These are phyloP conservation scores for Pyrrhosoma nymphula DNA, from an alignment of 2,888 invertebrate genomes.

Conservation along the genomic window DNA sequence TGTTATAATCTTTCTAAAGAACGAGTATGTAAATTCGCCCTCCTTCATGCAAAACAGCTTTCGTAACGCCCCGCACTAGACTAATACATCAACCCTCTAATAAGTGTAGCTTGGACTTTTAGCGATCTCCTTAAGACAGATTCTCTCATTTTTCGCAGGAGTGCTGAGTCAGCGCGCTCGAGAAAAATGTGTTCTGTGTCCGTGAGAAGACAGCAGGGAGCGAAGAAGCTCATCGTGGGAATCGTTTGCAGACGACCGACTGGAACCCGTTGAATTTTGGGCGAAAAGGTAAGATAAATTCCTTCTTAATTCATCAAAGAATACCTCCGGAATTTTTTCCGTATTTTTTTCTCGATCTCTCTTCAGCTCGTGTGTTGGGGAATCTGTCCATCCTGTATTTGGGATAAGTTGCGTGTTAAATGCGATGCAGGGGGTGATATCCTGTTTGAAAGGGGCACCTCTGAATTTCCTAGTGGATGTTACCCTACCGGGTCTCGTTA, in stretches of 20 bases:
- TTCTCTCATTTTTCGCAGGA: not conserved
- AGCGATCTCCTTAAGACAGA: not conserved
- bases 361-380: not conserved
- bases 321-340: not conserved
- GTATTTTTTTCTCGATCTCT: not conserved
- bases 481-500: too few species aligned
- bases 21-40: not conserved
- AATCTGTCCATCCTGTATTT: too few species aligned
- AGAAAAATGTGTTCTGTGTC: not conserved
- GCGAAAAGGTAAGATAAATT: slow-evolving; percentile 15
- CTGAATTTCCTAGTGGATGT: too few species aligned
- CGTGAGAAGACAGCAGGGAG: slow-evolving; percentile 30
- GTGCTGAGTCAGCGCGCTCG: not conserved
- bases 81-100: too few species aligned
- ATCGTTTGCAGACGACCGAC: not conserved
- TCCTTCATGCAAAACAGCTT: not conserved
- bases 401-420: too few species aligned
- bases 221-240: not conserved
- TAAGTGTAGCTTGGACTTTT: too few species aligned
- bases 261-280: slow-evolving; percentile 4
- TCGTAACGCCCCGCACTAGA: not conserved
- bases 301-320: not conserved
- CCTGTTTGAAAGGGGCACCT: too few species aligned
- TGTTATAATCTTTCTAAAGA: not conserved
- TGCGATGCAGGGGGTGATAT: too few species aligned